These are phyloP conservation scores for Erebia epiphron DNA, from an alignment of 2,888 invertebrate species.

Conservation along the genomic window DNA sequence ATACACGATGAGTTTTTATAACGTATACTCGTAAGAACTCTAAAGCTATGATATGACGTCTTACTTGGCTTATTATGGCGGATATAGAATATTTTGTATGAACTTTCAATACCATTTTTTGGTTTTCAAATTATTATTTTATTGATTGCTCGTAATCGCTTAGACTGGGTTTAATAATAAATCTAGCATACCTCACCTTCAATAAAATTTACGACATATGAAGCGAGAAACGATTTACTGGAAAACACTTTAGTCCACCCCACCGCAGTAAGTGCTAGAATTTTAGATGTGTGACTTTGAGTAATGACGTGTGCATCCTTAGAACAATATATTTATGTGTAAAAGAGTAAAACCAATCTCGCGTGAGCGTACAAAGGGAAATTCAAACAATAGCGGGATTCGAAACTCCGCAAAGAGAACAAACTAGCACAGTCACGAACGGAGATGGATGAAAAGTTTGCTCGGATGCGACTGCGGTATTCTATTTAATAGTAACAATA, in stretches of 20 bases:
- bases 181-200: background rate
- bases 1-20: constrained; percentile 63
- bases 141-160: background rate
- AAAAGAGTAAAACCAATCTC: constrained; percentile 76
- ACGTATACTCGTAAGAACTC: constrained; percentile 5
- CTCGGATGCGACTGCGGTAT: constrained; percentile 39
- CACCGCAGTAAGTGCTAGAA: constrained; percentile 60
- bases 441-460: constrained; percentile 45
- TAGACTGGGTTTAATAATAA: too few relatives aligned
- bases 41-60: background rate
- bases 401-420: constrained; percentile 42
- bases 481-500: constrained; percentile 31
- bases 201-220: constrained; percentile 25
- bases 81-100: background rate
- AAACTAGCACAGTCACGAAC: constrained; percentile 39
- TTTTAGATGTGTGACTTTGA: constrained; percentile 71
- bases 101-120: background rate
- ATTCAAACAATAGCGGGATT: constrained; percentile 59
- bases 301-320: constrained; percentile 69
- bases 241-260: constrained; percentile 66
- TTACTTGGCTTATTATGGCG: background rate
- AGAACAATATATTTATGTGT: constrained; percentile 75
- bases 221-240: constrained; percentile 48
- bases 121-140: background rate
- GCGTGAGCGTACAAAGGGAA: constrained; percentile 57